phyloP scores from a whole-genome alignment of 2,113 vertebrate species.

The Triplophysa tibetana region DNA sequence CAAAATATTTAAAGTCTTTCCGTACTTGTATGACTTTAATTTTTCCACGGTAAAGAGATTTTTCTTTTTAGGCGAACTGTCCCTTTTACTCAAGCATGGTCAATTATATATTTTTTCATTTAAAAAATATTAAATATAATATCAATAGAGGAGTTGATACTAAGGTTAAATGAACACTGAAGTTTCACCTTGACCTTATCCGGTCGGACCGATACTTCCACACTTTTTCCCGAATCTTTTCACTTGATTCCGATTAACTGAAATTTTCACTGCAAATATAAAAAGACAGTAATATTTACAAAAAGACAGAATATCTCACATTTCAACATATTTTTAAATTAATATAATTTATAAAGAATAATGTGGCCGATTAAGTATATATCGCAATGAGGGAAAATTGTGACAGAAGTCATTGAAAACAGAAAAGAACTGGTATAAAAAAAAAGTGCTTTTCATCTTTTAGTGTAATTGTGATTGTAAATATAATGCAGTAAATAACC shows the following conservation, averaged over 20 bases:
- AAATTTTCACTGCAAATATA: slow-evolving; percentile 26
- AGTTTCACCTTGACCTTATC: slow-evolving; percentile 61
- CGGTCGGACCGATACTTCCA: slow-evolving; percentile 54
- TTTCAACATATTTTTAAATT: too few species aligned
- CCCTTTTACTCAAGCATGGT: too few species aligned
- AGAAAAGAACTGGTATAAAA: neutral
- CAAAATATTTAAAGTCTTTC: too few species aligned
- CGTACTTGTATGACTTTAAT: too few species aligned
- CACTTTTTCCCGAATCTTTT: slow-evolving; percentile 54
- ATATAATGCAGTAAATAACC: slow-evolving; percentile 10
- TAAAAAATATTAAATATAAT: neutral
- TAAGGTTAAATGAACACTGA: too few species aligned
- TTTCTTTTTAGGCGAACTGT: neutral
- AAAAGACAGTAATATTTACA: neutral
- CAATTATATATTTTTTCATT: neutral
- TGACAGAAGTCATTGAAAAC: neutral
- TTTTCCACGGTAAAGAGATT: too few species aligned
- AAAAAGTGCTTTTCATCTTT: neutral
- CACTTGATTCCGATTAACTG: neutral
- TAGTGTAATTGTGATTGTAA: neutral
- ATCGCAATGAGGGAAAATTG: neutral
- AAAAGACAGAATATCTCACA: neutral
- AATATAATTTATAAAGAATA: neutral
- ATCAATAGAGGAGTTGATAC: too few species aligned
- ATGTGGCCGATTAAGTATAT: too few species aligned